Evolutionary conservation across 2,888 invertebrate species (phyloP).

Genomic region (Pecten maximus): DNA sequence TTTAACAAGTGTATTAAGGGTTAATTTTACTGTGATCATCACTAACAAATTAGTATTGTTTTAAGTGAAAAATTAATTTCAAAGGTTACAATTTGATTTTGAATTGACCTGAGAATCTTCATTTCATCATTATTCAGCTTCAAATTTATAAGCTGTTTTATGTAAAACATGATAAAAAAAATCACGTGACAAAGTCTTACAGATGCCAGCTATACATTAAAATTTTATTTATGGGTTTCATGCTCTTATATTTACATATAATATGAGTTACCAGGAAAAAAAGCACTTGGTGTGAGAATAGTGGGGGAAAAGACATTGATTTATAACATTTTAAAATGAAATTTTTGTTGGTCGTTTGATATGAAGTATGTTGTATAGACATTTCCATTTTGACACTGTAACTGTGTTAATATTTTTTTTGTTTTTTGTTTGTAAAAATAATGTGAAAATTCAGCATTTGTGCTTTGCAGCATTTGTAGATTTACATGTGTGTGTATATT

Average conservation of each 20-base stretch:
- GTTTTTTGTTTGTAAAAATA: not conserved
- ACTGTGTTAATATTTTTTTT: not conserved
- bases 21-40: too few species aligned
- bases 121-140: too few species aligned
- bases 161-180: not conserved
- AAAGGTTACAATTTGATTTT: too few species aligned
- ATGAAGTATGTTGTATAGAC: not conserved
- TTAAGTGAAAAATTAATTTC: too few species aligned
- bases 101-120: too few species aligned
- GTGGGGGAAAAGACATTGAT: not conserved
- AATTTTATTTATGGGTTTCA: slow-evolving; percentile 13
- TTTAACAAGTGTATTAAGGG: too few species aligned
- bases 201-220: not conserved
- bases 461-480: not conserved
- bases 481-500: not conserved
- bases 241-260: not conserved
- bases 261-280: slow-evolving; percentile 1
- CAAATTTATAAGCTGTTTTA: too few species aligned
- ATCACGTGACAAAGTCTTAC: not conserved
- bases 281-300: not conserved
- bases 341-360: not conserved
- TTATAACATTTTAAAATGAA: not conserved
- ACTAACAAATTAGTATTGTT: too few species aligned
- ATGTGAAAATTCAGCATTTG: not conserved
- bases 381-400: not conserved